Conservation (phyloP, 2,888 invertebrate species). For the Lamellibrachia columna region DNA sequence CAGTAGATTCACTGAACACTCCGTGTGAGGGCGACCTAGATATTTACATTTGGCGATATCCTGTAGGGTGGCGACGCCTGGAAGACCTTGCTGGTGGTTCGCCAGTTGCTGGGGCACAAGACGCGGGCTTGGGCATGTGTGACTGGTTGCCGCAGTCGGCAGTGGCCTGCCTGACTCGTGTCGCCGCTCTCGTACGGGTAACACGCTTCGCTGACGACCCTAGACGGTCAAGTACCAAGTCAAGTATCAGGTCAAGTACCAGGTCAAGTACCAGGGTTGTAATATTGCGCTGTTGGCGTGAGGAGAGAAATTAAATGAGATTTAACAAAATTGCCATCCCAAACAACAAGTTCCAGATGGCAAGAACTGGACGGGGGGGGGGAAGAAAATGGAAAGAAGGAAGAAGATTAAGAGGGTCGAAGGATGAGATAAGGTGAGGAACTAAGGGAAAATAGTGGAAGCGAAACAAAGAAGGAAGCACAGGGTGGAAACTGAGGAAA, state of each 20-base stretch:
- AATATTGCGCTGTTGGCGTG: not conserved
- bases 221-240: slow-evolving; percentile 62
- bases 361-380: not conserved
- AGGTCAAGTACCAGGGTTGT: not conserved
- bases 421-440: slow-evolving; percentile 89
- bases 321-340: no score
- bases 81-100: slow-evolving; percentile 54
- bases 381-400: slow-evolving; percentile 72
- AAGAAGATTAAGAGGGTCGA: slow-evolving; percentile 86
- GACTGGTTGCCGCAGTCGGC: slow-evolving; percentile 64
- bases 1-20: not conserved
- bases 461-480: slow-evolving; percentile 61
- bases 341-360: no score
- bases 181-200: slow-evolving; percentile 77
- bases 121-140: slow-evolving; percentile 26
- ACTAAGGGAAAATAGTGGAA: slow-evolving; percentile 96
- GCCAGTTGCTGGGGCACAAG: slow-evolving; percentile 57
- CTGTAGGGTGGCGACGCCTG: slow-evolving; percentile 68
- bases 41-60: slow-evolving; percentile 54
- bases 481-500: not conserved
- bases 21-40: not conserved
- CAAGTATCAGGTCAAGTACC: not conserved
- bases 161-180: slow-evolving; percentile 72
- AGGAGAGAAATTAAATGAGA: no score
- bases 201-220: slow-evolving; percentile 85